Evolutionary conservation across 2,888 invertebrate genomes (phyloP).

Genomic region (Drosophila pegasa): DNA sequence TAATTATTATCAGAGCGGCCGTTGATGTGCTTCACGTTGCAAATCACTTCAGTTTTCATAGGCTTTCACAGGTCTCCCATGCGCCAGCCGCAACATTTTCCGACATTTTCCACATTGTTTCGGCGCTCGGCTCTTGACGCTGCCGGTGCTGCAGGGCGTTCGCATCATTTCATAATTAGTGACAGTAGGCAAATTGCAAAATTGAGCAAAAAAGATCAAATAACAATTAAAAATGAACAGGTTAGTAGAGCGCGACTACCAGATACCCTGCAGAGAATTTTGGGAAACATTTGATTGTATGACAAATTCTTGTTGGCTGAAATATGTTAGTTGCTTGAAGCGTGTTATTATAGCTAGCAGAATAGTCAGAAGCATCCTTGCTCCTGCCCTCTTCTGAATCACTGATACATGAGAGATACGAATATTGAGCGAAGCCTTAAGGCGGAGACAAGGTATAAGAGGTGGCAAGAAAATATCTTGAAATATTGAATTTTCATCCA

Average conservation of each 20-base stretch:
- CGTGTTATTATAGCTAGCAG: too few relatives aligned
- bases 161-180: slow-evolving; percentile 62
- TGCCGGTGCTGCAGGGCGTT: background rate
- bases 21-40: slow-evolving; percentile 16
- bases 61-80: background rate
- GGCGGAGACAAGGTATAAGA: too few relatives aligned
- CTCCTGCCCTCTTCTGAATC: too few relatives aligned
- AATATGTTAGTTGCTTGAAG: too few relatives aligned
- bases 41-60: slow-evolving; percentile 7
- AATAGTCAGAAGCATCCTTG: too few relatives aligned
- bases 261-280: background rate
- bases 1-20: slow-evolving; percentile 50
- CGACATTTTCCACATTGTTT: slow-evolving; percentile 36
- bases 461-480: too few relatives aligned
- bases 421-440: too few relatives aligned
- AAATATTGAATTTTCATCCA: too few relatives aligned
- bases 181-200: slow-evolving; percentile 21
- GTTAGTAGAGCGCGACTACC: accelerated
- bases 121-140: background rate
- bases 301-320: too few relatives aligned
- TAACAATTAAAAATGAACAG: background rate
- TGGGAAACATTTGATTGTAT: background rate
- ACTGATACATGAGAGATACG: too few relatives aligned
- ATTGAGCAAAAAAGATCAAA: slow-evolving; percentile 8
- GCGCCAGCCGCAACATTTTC: slow-evolving; percentile 4